Conservation (phyloP, 2,888 invertebrate genomes). For the Epinotia brunnichana region DNA sequence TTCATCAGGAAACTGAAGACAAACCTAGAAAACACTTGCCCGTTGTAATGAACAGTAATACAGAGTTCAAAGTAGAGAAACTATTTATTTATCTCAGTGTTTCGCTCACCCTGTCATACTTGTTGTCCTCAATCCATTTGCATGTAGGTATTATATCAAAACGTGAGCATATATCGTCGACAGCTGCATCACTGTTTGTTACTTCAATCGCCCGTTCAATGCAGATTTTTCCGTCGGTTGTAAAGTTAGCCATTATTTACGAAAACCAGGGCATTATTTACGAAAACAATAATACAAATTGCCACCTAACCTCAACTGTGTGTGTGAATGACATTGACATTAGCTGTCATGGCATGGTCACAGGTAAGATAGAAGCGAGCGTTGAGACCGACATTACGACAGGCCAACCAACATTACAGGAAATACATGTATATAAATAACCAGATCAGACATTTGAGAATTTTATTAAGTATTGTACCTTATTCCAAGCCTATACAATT, state of each 20-base stretch:
- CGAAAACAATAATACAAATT: conserved; percentile 28
- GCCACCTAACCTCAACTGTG: conserved; percentile 8
- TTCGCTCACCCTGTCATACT: conserved; percentile 85
- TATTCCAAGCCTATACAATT: too few species aligned
- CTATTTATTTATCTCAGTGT: not conserved
- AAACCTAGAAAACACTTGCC: conserved; percentile 85
- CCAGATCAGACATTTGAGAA: not conserved
- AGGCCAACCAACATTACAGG: conserved; percentile 2
- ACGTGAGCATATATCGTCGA: conserved; percentile 67
- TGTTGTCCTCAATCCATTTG: conserved; percentile 88
- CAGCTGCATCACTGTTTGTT: conserved; percentile 48
- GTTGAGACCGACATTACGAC: not conserved
- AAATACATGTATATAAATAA: not conserved
- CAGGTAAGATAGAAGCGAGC: conserved; percentile 4
- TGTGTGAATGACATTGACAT: not conserved
- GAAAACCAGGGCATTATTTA: conserved; percentile 61
- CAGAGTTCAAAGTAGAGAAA: not conserved
- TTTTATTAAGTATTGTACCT: too few species aligned
- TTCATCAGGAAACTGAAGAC: conserved; percentile 95
- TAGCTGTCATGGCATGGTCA: conserved; percentile 3
- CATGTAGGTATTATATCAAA: conserved; percentile 86
- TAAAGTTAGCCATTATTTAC: conserved; percentile 75
- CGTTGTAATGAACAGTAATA: not conserved
- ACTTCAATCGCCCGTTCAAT: conserved; percentile 77
- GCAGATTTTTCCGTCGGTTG: conserved; percentile 80